A percentile compares a stretch with the other conserved stretches of the same genome.
These are phyloP conservation scores for Corythornis vintsioides DNA, from an alignment of 2,113 vertebrate species.

Conservation along the genomic window DNA sequence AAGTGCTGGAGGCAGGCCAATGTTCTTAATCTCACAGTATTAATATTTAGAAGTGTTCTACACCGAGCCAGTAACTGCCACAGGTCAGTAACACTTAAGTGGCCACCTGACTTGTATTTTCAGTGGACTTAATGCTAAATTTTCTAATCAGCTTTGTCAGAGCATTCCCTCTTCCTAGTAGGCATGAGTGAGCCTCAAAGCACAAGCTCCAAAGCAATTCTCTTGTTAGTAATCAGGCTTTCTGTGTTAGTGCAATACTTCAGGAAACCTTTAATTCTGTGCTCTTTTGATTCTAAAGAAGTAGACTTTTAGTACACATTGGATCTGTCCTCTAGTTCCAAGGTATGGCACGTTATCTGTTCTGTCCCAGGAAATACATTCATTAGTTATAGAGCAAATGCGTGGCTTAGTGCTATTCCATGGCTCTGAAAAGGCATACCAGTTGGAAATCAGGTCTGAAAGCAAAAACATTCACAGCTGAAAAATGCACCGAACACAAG, in stretches of 20 bases:
- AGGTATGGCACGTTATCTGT: slow-evolving; percentile 24
- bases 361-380: slow-evolving; percentile 62
- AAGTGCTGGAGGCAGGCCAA: neutral
- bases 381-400: slow-evolving; percentile 21
- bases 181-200: neutral
- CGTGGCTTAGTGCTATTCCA: slow-evolving; percentile 34
- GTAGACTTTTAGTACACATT: neutral
- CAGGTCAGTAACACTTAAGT: neutral
- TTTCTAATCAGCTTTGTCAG: neutral
- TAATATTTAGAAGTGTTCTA: neutral
- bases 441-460: slow-evolving; percentile 53
- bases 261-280: slow-evolving; percentile 28
- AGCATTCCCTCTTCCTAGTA: neutral
- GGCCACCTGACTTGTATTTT: neutral
- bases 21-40: neutral
- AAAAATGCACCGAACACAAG: slow-evolving; percentile 67
- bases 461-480: slow-evolving; percentile 74
- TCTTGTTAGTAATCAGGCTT: slow-evolving; percentile 37
- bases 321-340: slow-evolving; percentile 26
- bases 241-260: slow-evolving; percentile 49
- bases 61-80: neutral
- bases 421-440: slow-evolving; percentile 60
- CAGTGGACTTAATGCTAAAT: slow-evolving; percentile 2
- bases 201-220: slow-evolving; percentile 15
- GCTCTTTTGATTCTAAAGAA: slow-evolving; percentile 48